These are phyloP conservation scores for Rhagium mordax DNA, from an alignment of 2,888 invertebrate genomes.

Conservation along the genomic window DNA sequence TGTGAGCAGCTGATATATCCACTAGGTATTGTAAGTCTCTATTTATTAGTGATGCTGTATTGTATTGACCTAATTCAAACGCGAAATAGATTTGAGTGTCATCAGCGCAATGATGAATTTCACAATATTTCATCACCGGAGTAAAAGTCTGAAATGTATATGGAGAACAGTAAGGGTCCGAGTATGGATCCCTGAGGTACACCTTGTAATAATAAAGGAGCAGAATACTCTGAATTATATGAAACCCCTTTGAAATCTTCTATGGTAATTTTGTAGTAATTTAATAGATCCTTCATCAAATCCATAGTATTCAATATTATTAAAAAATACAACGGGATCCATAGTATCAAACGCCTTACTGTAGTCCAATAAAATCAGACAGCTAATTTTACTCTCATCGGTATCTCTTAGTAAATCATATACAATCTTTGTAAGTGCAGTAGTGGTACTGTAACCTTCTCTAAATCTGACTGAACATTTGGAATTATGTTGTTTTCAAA, in stretches of 20 bases:
- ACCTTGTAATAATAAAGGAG: background rate
- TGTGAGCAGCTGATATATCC: no score
- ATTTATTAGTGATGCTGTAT: no score
- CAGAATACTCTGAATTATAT: no score
- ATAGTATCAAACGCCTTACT: background rate
- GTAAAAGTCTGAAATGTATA: background rate
- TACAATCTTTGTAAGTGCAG: background rate
- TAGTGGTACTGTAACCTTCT: background rate
- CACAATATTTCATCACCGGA: no score
- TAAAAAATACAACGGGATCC: background rate
- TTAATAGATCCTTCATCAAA: background rate
- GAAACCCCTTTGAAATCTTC: background rate
- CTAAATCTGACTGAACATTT: background rate
- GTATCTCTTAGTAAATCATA: background rate
- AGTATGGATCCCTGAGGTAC: background rate
- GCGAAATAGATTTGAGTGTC: no score
- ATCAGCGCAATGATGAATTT: no score
- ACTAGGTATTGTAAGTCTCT: no score
- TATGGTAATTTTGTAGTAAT: background rate
- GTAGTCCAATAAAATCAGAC: background rate
- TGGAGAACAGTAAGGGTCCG: background rate
- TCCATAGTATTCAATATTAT: background rate
- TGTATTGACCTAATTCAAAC: no score
- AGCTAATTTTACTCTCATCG: background rate
- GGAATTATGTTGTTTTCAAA: background rate